Percentiles rank a stretch among this genome's conserved stretches.
Evolutionary conservation across 2,113 vertebrate species (phyloP).

Genomic region (Lasiurus cinereus): DNA sequence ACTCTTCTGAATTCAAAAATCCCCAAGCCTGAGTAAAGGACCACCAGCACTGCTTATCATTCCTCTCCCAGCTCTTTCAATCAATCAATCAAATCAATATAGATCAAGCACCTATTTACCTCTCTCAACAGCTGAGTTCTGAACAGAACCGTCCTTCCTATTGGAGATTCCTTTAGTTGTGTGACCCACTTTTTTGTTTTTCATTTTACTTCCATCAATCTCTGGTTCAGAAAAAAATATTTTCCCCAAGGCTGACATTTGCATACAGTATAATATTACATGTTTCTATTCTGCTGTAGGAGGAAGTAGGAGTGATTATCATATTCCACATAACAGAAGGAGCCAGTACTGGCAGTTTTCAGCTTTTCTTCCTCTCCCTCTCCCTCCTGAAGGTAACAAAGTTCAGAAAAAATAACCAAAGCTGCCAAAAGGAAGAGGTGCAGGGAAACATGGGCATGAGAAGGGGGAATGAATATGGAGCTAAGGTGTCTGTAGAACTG

Average conservation of each 20-base stretch:
- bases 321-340: neutral
- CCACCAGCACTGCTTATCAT: neutral
- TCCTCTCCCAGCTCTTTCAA: neutral
- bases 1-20: neutral
- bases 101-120: neutral
- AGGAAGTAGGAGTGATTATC: constrained; percentile 23
- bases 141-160: neutral
- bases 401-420: constrained; percentile 1
- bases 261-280: neutral
- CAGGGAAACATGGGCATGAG: neutral
- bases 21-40: neutral
- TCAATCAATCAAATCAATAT: constrained; percentile 28
- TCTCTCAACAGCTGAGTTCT: neutral
- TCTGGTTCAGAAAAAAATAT: constrained; percentile 54
- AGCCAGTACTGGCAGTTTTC: neutral
- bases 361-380: constrained; percentile 5
- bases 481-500: neutral
- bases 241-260: neutral
- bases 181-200: neutral
- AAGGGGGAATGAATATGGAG: neutral
- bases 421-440: neutral
- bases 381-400: constrained; percentile 15
- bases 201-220: constrained; percentile 17
- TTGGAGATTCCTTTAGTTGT: neutral
- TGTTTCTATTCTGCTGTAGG: neutral